Evolutionary conservation across 2,113 vertebrate genomes (phyloP).

Genomic region (Gopherus evgoodei): DNA sequence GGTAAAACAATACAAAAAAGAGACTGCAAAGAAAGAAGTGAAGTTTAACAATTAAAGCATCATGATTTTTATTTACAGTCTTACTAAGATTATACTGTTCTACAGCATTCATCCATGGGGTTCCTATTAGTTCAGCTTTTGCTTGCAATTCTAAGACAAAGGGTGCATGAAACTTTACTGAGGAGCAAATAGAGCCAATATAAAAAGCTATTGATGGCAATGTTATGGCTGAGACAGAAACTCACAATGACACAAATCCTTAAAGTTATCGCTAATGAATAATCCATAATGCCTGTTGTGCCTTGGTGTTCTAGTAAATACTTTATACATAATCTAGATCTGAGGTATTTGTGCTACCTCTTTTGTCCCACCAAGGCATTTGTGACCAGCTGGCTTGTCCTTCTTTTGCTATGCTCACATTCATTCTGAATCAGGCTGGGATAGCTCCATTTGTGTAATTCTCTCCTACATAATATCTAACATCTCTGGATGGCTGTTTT

Average conservation of each 20-base stretch:
- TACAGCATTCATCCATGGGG: neutral
- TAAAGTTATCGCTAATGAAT: rapidly evolving
- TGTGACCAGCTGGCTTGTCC: rapidly evolving
- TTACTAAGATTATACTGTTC: rapidly evolving
- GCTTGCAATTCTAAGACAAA: constrained; percentile 1
- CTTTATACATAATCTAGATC: rapidly evolving
- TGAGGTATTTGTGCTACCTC: neutral
- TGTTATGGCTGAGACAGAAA: neutral
- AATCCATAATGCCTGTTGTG: neutral
- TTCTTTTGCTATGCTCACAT: neutral
- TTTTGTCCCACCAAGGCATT: neutral
- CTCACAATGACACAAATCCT: neutral
- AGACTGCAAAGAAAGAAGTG: constrained; percentile 68
- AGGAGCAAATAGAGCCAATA: neutral
- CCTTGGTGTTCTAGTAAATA: neutral
- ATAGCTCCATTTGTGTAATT: neutral
- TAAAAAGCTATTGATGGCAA: rapidly evolving
- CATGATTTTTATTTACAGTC: neutral
- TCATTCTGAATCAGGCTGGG: neutral
- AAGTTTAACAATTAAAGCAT: constrained; percentile 57
- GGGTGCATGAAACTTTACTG: constrained; percentile 9
- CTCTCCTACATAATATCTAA: neutral
- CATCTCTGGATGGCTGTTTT: neutral
- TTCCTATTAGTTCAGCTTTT: constrained; percentile 20
- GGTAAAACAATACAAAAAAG: constrained; percentile 82